Evolutionary conservation across 37 sponge, comb jelly and placozoan species (phyloP).

Genomic region (Agelas oroides): DNA sequence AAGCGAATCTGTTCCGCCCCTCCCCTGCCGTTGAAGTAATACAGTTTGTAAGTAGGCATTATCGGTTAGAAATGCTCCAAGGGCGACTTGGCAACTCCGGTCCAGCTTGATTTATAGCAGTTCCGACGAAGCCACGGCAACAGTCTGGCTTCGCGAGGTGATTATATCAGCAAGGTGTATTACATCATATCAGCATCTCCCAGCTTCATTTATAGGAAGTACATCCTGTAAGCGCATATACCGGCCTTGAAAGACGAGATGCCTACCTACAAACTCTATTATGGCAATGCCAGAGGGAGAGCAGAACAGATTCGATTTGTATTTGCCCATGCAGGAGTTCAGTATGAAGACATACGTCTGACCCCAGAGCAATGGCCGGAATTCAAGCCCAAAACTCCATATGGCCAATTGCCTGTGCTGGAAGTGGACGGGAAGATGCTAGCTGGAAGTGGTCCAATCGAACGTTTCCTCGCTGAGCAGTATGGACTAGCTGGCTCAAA

Average conservation of each 20-base stretch:
- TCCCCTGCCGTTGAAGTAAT: slow-evolving; percentile 46
- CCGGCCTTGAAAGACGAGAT: slow-evolving; percentile 7
- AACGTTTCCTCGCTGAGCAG: slow-evolving; percentile 63
- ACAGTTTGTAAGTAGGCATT: slow-evolving; percentile 68
- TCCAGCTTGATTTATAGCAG: background rate
- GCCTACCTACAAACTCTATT: slow-evolving; percentile 67
- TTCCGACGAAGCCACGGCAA: background rate
- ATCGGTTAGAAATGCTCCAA: no score
- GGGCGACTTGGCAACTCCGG: background rate
- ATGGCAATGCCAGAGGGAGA: slow-evolving; percentile 29
- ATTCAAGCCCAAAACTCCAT: slow-evolving; percentile 61
- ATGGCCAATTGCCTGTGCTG: slow-evolving; percentile 55
- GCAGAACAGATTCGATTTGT: slow-evolving; percentile 53
- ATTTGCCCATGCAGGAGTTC: slow-evolving; percentile 54
- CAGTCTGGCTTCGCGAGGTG: no score
- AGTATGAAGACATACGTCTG: slow-evolving; percentile 54
- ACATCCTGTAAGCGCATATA: no score
- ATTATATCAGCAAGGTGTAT: no score
- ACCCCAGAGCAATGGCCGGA: slow-evolving; percentile 30
- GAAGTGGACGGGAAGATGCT: slow-evolving; percentile 67
- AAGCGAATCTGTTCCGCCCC: slow-evolving; percentile 50
- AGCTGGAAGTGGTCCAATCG: slow-evolving; percentile 55
- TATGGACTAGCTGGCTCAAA: slow-evolving; percentile 55
- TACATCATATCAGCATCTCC: no score
- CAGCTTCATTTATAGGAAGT: no score